A percentile compares a stretch with the other conserved stretches of the same genome.
Evolutionary conservation across 2,797 vertebrate genomes (phyloP).

Genomic region (Trachops cirrhosus): DNA sequence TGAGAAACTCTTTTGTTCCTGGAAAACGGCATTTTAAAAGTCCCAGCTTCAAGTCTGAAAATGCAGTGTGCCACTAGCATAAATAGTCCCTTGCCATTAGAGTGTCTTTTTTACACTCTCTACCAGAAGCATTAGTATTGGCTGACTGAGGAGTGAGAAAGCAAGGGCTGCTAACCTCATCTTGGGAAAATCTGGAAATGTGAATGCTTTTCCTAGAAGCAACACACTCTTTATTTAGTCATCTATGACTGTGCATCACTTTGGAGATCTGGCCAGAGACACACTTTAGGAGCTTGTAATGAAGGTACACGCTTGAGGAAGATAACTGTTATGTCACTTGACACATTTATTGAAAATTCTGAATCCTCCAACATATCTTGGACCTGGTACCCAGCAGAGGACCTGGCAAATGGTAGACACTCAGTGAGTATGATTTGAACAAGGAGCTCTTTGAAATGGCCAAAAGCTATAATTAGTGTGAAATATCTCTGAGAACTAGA

Average conservation of each 20-base stretch:
- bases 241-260: background rate
- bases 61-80: background rate
- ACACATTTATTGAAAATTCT: background rate
- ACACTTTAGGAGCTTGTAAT: background rate
- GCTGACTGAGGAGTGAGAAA: background rate
- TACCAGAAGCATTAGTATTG: background rate
- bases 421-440: background rate
- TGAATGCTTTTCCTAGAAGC: background rate
- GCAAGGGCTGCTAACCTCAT: background rate
- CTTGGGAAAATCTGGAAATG: background rate
- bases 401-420: background rate
- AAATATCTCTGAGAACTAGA: background rate
- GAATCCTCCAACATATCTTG: background rate
- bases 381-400: background rate
- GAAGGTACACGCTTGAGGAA: background rate
- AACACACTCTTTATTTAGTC: background rate
- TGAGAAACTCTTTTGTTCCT: constrained; percentile 27
- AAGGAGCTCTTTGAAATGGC: background rate
- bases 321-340: background rate
- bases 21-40: constrained; percentile 59
- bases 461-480: background rate
- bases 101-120: background rate
- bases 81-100: constrained; percentile 36
- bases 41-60: constrained; percentile 11
- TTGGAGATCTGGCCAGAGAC: background rate